Percentiles rank a stretch among this genome's conserved stretches.
Conservation (phyloP, 2,113 vertebrate genomes). For the Corynorhinus townsendii region DNA sequence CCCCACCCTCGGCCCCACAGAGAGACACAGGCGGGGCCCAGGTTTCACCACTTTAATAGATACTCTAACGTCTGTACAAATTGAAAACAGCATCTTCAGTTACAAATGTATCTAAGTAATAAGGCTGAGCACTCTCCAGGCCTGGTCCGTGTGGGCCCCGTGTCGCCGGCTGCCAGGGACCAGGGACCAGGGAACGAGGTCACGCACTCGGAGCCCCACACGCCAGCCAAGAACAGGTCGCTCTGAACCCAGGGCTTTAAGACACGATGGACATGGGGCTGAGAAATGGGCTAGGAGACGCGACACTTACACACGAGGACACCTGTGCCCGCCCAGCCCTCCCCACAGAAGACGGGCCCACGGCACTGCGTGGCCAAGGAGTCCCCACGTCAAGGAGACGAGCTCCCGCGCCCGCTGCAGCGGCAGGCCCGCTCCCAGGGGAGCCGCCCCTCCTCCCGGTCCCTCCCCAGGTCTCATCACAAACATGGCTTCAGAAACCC, state of each 20-base stretch:
- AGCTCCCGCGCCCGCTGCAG: not conserved
- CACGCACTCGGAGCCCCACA: conserved; percentile 60
- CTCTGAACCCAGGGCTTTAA: conserved; percentile 62
- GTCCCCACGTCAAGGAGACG: conserved; percentile 7
- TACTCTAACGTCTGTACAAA: conserved; percentile 98
- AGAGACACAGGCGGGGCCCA: conserved; percentile 7
- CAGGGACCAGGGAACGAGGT: conserved; percentile 44
- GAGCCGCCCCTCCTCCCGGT: not conserved
- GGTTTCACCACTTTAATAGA: conserved; percentile 98
- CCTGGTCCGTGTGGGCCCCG: conserved; percentile 82
- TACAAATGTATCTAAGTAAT: conserved; percentile 89
- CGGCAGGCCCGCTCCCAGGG: not conserved
- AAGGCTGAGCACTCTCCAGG: conserved; percentile 91
- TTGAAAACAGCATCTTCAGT: conserved; percentile 93
- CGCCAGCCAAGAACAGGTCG: conserved; percentile 52
- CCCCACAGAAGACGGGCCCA: not conserved
- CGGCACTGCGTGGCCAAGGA: not conserved
- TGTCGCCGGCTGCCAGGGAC: conserved; percentile 72
- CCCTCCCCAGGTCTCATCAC: not conserved
- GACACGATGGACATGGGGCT: conserved; percentile 52
- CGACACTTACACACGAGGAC: not conserved
- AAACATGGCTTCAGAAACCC: not conserved
- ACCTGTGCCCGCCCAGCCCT: conserved; percentile 35
- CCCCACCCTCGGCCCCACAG: not conserved
- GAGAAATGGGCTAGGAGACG: conserved; percentile 42